Percentiles rank a stretch among this genome's conserved stretches.
These are phyloP conservation scores for Montipora foliosa DNA, from an alignment of 64 coral and sea anemone species.

Conservation along the genomic window DNA sequence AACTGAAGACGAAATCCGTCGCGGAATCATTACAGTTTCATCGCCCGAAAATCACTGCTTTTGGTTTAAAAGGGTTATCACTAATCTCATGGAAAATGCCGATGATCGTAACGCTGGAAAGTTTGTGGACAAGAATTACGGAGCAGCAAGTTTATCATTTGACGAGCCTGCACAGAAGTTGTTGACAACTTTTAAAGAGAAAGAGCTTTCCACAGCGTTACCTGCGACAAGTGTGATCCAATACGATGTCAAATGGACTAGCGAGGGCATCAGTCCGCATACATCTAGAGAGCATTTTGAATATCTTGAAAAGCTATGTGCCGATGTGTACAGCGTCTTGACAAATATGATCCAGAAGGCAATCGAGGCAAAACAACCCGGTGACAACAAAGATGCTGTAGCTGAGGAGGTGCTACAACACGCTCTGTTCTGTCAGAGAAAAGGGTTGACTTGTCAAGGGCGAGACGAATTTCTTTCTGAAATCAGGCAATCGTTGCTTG, in stretches of 20 bases:
- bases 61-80: constrained; percentile 95
- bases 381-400: constrained; percentile 64
- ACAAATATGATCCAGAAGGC: constrained; percentile 77
- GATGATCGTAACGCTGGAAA: constrained; percentile 71
- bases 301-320: constrained; percentile 82
- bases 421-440: constrained; percentile 86
- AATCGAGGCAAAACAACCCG: constrained; percentile 63
- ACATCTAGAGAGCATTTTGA: constrained; percentile 79
- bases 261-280: constrained; percentile 79
- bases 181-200: constrained; percentile 69
- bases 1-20: constrained; percentile 98
- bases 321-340: constrained; percentile 76
- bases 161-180: constrained; percentile 85
- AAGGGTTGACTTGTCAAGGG: constrained; percentile 86
- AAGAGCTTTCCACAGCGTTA: constrained; percentile 70
- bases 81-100: constrained; percentile 71
- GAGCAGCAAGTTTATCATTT: constrained; percentile 29
- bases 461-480: constrained; percentile 65
- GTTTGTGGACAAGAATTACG: constrained; percentile 94
- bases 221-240: constrained; percentile 56
- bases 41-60: constrained; percentile 80
- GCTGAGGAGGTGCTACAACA: constrained; percentile 92
- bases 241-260: constrained; percentile 88
- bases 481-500: constrained; percentile 65
- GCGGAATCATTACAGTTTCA: constrained; percentile 76